Percentiles rank a stretch among this genome's conserved stretches.
Conservation (phyloP, 2,113 vertebrate species). For the Corythornis cristatus region DNA sequence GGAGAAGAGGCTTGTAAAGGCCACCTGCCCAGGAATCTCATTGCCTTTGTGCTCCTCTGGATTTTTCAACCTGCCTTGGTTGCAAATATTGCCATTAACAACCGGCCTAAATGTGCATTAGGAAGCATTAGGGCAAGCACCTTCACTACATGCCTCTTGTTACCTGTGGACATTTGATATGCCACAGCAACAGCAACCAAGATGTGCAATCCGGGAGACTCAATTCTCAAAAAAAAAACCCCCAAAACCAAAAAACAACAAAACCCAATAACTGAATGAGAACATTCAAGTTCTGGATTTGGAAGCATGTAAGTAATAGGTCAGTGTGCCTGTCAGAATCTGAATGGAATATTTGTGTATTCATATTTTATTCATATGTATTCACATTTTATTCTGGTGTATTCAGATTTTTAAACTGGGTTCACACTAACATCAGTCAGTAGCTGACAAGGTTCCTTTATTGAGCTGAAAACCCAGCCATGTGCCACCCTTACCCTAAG, state of each 20-base stretch:
- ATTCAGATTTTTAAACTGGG: background rate
- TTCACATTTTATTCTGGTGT: background rate
- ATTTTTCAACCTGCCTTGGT: background rate
- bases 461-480: background rate
- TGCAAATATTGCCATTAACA: background rate
- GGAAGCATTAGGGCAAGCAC: background rate
- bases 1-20: background rate
- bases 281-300: background rate
- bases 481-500: background rate
- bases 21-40: background rate
- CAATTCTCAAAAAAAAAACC: background rate
- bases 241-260: background rate
- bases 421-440: background rate
- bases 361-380: background rate
- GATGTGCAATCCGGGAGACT: background rate
- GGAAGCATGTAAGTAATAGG: background rate
- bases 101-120: background rate
- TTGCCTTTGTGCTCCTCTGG: background rate
- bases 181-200: background rate
- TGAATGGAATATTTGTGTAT: background rate
- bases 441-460: background rate
- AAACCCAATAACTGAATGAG: background rate
- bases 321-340: background rate
- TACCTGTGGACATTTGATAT: background rate
- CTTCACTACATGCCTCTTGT: background rate